Evolutionary conservation across 1,140 invertebrate species (phyloP), one percentile per base, ranked within the genome.

Genomic region (Panulirus ornatus): DNA sequence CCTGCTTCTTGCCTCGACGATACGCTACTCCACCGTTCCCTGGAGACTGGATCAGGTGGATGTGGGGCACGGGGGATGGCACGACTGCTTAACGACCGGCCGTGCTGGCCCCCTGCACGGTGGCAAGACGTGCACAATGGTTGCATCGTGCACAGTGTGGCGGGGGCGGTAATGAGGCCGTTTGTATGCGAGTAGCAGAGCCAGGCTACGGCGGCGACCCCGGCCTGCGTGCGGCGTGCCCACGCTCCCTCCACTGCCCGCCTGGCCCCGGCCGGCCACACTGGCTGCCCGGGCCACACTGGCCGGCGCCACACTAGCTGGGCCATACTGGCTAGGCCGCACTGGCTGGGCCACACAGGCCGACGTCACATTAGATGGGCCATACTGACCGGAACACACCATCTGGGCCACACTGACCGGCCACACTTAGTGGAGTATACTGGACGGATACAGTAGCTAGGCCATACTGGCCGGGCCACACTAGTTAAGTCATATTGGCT

Each of bases 101-200:
- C 82, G 66, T 71, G 66, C 58, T 71, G 54, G 38, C 38, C 14
- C 54, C 30, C 16, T 83, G 81, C 81, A 83, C 81, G 81, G 51
- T 66, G 58, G 51, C 54, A 83, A 66, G 81, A 66, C 81, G 63
- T 83, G 81, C 63, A 83, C 81, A 34, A 66, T 63, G 58, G 81
- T 54, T 38, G 51, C 22, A 30, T 83, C 81, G 82, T 84, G 82
- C 66, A 84, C 44, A 40, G 51, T 27, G 84, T 40, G 84, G 84
- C 73, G 73, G 73, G 84, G 84, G 84, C 84, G 84, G 84, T 87
- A 87, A 87, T 87, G 73, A 87, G 84, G 84, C 75, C 42, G 84
- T 87, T 87, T 87, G 84, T 87, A 87, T 87, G 84, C 84, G 84
- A 87, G 84, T 79, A 58, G 30, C 36, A 79, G 40, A 87, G 71